phyloP scores from a whole-genome alignment of 1,140 invertebrate genomes.

The Dreissena rostriformis region DNA sequence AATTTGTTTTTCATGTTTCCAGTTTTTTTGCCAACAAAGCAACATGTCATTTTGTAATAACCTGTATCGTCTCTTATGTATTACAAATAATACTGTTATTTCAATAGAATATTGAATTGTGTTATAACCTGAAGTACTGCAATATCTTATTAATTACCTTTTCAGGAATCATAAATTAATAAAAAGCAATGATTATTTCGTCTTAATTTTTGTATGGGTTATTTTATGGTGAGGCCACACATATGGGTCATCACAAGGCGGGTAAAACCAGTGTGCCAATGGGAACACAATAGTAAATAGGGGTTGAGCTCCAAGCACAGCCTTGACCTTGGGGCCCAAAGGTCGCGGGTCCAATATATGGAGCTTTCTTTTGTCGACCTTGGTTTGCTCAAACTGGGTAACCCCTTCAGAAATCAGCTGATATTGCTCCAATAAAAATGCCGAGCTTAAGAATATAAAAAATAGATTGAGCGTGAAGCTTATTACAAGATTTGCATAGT shows the following conservation, averaged over 20 bases:
- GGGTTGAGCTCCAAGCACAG: slow-evolving; percentile 20
- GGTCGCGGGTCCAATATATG: slow-evolving; percentile 20
- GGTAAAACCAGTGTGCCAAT: background rate
- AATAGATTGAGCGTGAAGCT: slow-evolving; percentile 10
- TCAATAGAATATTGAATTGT: too few relatives aligned
- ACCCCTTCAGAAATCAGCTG: background rate
- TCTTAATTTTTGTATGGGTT: background rate
- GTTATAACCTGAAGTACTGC: too few relatives aligned
- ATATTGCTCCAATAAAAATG: slow-evolving; percentile 27
- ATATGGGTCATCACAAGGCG: slow-evolving; percentile 32
- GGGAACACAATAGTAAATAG: slow-evolving; percentile 12
- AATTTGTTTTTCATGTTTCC: too few relatives aligned
- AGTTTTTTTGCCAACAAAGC: too few relatives aligned
- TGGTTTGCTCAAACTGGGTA: slow-evolving; percentile 37
- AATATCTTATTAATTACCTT: too few relatives aligned
- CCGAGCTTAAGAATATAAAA: slow-evolving; percentile 36
- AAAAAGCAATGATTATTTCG: too few relatives aligned
- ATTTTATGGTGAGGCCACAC: slow-evolving; percentile 46
- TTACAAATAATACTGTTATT: too few relatives aligned
- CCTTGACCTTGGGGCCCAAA: slow-evolving; percentile 15
- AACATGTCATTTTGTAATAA: too few relatives aligned
- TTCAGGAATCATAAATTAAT: too few relatives aligned
- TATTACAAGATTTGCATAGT: background rate
- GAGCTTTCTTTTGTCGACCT: slow-evolving; percentile 13
- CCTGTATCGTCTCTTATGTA: too few relatives aligned